These are phyloP conservation scores for Euphonia xanthogaster DNA, from an alignment of 2,797 vertebrate genomes.

Conservation along the genomic window DNA sequence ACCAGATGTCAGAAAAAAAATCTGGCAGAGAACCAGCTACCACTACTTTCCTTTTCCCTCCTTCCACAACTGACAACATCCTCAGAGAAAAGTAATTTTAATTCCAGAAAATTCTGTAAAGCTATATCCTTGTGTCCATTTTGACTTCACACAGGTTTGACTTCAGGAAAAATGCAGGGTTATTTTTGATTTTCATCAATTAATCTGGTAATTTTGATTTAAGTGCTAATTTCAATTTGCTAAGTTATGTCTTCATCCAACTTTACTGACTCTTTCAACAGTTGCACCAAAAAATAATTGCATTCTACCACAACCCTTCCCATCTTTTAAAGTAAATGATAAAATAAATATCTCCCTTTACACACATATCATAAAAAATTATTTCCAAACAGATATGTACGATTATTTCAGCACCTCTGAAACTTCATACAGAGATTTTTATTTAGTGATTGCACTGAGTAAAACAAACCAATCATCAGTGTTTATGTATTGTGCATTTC, in stretches of 20 bases:
- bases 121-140: not conserved
- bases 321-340: not conserved
- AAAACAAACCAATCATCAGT: not conserved
- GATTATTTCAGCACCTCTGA: not conserved
- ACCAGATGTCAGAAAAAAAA: not conserved
- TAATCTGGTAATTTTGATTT: not conserved
- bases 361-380: not conserved
- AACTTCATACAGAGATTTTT: not conserved
- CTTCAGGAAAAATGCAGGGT: not conserved
- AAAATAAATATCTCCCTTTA: not conserved
- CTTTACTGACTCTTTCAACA: not conserved
- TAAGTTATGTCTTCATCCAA: not conserved
- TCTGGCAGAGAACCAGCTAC: not conserved
- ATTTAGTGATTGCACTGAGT: not conserved
- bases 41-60: not conserved
- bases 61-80: not conserved
- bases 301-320: not conserved
- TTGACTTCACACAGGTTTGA: not conserved
- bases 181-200: not conserved
- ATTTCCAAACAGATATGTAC: not conserved
- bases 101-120: not conserved
- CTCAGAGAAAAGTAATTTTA: not conserved
- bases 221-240: not conserved
- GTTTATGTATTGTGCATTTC: not conserved
- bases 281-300: not conserved